Evolutionary conservation across 2,797 vertebrate genomes (phyloP).

Genomic region (Myotis planiceps): DNA sequence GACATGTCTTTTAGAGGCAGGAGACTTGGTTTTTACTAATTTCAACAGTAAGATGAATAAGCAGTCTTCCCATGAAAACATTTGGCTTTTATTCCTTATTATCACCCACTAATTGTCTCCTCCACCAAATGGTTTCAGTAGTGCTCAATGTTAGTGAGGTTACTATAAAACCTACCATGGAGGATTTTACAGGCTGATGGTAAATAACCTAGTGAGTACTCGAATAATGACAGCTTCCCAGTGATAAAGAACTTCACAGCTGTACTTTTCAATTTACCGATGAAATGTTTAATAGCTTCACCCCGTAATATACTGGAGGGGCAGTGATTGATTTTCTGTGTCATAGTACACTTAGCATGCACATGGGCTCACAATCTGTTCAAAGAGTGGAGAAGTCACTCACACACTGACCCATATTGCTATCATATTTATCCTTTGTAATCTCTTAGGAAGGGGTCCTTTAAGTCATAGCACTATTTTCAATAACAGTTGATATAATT

Average conservation of each 20-base stretch:
- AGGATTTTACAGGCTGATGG: conserved; percentile 27
- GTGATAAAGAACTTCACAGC: conserved; percentile 31
- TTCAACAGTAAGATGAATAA: background rate
- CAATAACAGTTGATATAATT: background rate
- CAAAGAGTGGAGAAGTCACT: background rate
- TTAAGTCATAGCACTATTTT: background rate
- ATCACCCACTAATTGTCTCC: background rate
- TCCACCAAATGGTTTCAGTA: background rate
- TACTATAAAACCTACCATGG: background rate
- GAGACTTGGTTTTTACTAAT: background rate
- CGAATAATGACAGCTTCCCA: background rate
- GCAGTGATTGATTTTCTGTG: conserved; percentile 35
- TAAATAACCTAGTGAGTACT: conserved; percentile 34
- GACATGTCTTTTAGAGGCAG: background rate
- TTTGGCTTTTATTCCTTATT: background rate
- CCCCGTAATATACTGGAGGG: background rate
- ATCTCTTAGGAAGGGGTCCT: background rate
- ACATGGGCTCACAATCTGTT: background rate
- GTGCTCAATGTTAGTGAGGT: background rate
- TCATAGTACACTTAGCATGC: background rate
- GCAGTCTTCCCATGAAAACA: background rate
- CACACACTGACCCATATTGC: background rate
- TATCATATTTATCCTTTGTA: background rate
- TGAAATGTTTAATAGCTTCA: conserved; percentile 45
- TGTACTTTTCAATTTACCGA: conserved; percentile 42